A percentile compares a stretch with the other conserved stretches of the same genome.
phyloP scores from a whole-genome alignment of 2,797 vertebrate genomes.

The Phoeniculus purpureus region DNA sequence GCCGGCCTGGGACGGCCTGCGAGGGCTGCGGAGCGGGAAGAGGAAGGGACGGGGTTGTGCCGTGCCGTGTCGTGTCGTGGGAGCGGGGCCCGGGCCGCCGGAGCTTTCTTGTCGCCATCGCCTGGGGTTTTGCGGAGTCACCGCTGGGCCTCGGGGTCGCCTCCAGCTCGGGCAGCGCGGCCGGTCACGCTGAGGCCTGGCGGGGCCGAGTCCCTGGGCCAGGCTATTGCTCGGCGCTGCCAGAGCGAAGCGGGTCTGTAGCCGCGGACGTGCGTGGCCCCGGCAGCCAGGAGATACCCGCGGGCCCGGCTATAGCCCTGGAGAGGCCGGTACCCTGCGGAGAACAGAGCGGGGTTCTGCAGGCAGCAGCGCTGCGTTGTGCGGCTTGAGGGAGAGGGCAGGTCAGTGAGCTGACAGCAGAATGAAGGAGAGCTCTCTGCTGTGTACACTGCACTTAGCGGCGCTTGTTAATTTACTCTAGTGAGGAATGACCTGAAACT shows the following conservation, averaged over 20 bases:
- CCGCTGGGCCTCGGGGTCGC: not conserved
- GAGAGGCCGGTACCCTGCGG: not conserved
- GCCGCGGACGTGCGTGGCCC: not conserved
- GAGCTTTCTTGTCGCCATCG: too few relatives aligned
- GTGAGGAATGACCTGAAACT: not conserved
- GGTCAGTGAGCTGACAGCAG: fast-evolving
- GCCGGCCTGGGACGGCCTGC: not conserved
- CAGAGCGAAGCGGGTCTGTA: fast-evolving
- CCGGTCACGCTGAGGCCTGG: not conserved
- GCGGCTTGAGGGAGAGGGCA: not conserved
- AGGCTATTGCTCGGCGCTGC: too few relatives aligned
- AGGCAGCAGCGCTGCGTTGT: fast-evolving
- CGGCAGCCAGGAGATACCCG: not conserved
- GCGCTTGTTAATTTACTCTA: fast-evolving
- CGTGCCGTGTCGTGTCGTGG: too few relatives aligned
- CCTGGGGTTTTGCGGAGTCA: not conserved
- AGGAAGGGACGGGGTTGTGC: too few relatives aligned
- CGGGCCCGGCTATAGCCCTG: not conserved
- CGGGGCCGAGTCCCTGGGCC: not conserved
- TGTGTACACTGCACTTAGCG: fast-evolving
- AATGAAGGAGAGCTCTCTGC: fast-evolving
- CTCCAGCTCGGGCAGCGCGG: not conserved
- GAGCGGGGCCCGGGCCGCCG: too few relatives aligned
- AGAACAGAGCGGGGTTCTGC: not conserved
- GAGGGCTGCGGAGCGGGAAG: not conserved